A percentile compares a stretch with the other conserved stretches of the same genome.
phyloP scores from a whole-genome alignment of 2,888 invertebrate species.

The Scotopteryx bipunctaria region DNA sequence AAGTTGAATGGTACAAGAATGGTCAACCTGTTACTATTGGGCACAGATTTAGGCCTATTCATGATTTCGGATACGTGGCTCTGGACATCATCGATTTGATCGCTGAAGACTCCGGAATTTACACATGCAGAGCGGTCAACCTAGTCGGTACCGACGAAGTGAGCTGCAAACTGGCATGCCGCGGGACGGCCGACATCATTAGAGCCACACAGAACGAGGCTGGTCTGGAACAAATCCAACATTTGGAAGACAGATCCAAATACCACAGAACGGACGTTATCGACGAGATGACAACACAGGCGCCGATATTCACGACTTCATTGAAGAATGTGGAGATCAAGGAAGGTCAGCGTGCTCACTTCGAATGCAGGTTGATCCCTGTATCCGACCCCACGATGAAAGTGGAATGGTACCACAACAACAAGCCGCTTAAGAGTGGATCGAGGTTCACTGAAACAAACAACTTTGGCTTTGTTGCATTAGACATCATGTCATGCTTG shows the following conservation, averaged over 20 bases:
- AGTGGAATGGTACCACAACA: slow-evolving; percentile 98
- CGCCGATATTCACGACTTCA: slow-evolving; percentile 96
- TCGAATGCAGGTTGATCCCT: slow-evolving; percentile 96
- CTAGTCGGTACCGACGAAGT: slow-evolving; percentile 95
- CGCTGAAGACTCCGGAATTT: slow-evolving; percentile 97
- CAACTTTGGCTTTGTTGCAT: slow-evolving; percentile 98
- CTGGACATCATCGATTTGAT: slow-evolving; percentile 97
- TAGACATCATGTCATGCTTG: slow-evolving; percentile 97
- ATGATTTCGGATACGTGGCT: slow-evolving; percentile 99
- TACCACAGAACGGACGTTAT: slow-evolving; percentile 89
- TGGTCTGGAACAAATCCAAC: slow-evolving; percentile 94
- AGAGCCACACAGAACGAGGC: slow-evolving; percentile 94
- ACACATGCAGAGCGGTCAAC: slow-evolving; percentile 97
- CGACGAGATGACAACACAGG: slow-evolving; percentile 94
- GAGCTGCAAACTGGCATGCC: slow-evolving; percentile 87
- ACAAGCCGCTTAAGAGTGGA: slow-evolving; percentile 94
- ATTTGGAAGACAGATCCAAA: slow-evolving; percentile 92
- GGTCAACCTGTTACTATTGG: slow-evolving; percentile 96
- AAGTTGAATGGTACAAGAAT: slow-evolving; percentile 98
- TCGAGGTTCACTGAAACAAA: slow-evolving; percentile 98
- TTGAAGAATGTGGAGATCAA: slow-evolving; percentile 95
- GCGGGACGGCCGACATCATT: slow-evolving; percentile 90
- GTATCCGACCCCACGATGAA: slow-evolving; percentile 96
- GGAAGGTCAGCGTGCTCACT: slow-evolving; percentile 97
- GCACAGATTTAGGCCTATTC: slow-evolving; percentile 97